A percentile compares a stretch with the other conserved stretches of the same genome.
Conservation (phyloP, 2,797 vertebrate genomes). For the Gila robusta region DNA sequence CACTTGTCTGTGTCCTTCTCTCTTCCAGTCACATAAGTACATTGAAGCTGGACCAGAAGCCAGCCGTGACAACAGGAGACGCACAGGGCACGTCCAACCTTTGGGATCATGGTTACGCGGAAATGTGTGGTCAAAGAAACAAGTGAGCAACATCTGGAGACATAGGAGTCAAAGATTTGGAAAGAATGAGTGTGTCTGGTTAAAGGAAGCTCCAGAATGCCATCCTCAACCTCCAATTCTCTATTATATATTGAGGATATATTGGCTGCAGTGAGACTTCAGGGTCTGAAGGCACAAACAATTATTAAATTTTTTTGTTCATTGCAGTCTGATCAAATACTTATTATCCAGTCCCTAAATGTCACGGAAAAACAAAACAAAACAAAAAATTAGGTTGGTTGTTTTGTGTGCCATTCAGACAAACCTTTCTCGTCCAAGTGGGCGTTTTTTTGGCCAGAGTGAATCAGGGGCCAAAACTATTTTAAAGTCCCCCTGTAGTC, state of each 20-base stretch:
- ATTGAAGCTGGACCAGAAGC: constrained; percentile 94
- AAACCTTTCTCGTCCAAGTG: background rate
- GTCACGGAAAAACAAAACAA: background rate
- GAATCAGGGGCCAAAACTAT: background rate
- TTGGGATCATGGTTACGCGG: constrained; percentile 92
- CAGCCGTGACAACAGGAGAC: constrained; percentile 78
- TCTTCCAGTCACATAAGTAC: constrained; percentile 89
- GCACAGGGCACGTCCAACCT: constrained; percentile 76
- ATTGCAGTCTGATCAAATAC: background rate
- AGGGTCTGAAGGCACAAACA: background rate
- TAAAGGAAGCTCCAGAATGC: background rate
- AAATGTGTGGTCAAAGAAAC: constrained; percentile 96
- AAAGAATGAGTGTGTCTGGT: constrained; percentile 6
- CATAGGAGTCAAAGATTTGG: background rate
- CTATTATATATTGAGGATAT: background rate
- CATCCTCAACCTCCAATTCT: background rate
- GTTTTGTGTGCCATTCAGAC: background rate
- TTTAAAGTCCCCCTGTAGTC: too few species aligned
- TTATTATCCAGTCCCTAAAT: background rate
- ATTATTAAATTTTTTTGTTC: background rate
- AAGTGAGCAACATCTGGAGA: constrained; percentile 82
- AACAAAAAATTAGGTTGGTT: background rate
- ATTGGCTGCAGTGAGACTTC: background rate
- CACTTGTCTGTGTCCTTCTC: constrained; percentile 11
- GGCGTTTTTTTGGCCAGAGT: background rate